Conservation (phyloP, 92 coral and sea anemone species). For the Porites rus region DNA sequence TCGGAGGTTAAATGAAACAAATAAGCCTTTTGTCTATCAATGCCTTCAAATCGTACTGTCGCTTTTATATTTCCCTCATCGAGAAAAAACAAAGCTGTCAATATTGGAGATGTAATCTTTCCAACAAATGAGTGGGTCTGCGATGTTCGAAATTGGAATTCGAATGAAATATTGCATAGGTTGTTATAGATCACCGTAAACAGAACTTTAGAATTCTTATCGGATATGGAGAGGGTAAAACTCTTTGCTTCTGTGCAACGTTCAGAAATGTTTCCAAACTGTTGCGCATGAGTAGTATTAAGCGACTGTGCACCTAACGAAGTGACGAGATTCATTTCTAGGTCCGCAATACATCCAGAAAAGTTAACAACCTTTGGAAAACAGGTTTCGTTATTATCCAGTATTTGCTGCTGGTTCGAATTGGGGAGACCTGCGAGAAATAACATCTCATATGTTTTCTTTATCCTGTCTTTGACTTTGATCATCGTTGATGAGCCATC, state of each 20-base stretch:
- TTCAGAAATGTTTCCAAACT: conserved; percentile 10
- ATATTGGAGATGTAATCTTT: background rate
- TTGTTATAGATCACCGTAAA: background rate
- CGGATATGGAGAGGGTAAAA: background rate
- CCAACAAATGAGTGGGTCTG: conserved; percentile 23
- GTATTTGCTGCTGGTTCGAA: background rate
- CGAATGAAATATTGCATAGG: conserved; percentile 22
- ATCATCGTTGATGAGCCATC: background rate
- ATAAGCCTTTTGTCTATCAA: background rate
- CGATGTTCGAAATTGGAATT: conserved; percentile 23
- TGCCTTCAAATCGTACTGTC: background rate
- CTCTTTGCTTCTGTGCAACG: conserved; percentile 7
- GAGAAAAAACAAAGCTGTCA: conserved; percentile 24
- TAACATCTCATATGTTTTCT: background rate
- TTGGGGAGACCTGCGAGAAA: conserved; percentile 36
- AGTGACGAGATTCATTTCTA: background rate
- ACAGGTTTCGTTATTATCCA: background rate
- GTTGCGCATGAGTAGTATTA: background rate
- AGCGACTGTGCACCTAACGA: background rate
- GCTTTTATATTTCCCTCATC: conserved; percentile 20
- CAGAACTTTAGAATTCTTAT: conserved; percentile 17
- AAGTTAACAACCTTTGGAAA: conserved; percentile 10
- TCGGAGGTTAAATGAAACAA: conserved; percentile 3
- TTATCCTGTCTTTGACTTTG: background rate
- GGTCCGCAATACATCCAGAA: conserved; percentile 45